phyloP scores from a whole-genome alignment of 2,888 invertebrate species.

The Himalopsyche kuldschensis region DNA sequence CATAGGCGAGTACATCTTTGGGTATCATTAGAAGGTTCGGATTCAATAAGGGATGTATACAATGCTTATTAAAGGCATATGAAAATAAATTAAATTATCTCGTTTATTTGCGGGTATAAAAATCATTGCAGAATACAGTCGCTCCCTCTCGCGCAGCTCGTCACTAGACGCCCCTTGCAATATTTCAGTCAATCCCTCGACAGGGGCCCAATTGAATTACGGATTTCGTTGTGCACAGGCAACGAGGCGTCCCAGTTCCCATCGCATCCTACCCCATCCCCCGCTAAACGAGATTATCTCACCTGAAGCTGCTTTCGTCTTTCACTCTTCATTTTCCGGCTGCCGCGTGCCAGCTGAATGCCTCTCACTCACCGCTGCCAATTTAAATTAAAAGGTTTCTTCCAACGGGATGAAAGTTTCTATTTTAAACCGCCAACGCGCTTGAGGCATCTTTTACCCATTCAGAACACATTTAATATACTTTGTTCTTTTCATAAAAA shows the following conservation, averaged over 20 bases:
- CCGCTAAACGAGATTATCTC: slow-evolving; percentile 25
- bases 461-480: background rate
- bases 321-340: background rate
- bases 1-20: too few relatives aligned
- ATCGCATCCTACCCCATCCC: background rate
- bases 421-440: background rate
- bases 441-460: background rate
- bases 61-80: too few relatives aligned
- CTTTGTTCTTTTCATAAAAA: too few relatives aligned
- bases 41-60: too few relatives aligned
- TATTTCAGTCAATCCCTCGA: background rate
- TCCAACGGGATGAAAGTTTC: background rate
- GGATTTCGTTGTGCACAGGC: background rate
- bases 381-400: background rate
- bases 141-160: background rate
- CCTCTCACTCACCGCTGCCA: background rate
- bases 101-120: background rate
- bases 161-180: background rate
- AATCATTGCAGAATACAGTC: background rate
- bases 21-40: too few relatives aligned
- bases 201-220: background rate
- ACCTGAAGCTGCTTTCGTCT: slow-evolving; percentile 6
- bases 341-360: background rate
- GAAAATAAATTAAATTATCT: background rate
- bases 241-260: background rate